Evolutionary conservation across 2,113 vertebrate genomes (phyloP).

Genomic region (Poecile atricapillus): DNA sequence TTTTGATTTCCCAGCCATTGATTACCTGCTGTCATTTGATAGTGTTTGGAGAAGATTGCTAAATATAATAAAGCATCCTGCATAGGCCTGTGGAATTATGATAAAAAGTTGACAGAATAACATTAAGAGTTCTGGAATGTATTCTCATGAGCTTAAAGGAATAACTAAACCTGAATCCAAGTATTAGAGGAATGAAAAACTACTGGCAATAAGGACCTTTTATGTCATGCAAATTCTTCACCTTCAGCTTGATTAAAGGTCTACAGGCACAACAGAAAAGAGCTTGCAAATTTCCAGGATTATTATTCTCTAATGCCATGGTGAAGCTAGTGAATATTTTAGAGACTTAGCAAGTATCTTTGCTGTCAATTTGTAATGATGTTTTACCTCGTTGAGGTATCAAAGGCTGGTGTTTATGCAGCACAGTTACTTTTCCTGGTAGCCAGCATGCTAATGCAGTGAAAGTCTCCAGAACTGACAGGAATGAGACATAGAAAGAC

Average conservation of each 20-base stretch:
- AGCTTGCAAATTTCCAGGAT: background rate
- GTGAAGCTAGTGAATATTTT: constrained; percentile 1
- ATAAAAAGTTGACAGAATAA: background rate
- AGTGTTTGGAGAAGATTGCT: background rate
- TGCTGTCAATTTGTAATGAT: background rate
- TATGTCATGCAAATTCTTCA: constrained; percentile 28
- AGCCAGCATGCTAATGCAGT: background rate
- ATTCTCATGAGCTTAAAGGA: background rate
- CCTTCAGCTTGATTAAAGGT: constrained; percentile 20
- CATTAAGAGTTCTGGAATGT: background rate
- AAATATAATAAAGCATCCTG: background rate
- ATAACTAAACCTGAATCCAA: background rate
- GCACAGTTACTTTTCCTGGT: background rate
- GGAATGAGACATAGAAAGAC: background rate
- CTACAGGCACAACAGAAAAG: background rate
- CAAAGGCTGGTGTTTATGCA: background rate
- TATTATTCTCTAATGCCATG: background rate
- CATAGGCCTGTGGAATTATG: background rate
- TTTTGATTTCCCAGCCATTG: background rate
- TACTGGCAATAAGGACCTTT: background rate
- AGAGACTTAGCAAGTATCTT: background rate
- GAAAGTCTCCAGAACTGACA: background rate
- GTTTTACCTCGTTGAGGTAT: background rate
- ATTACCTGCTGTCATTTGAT: constrained; percentile 16
- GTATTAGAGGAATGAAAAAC: background rate